Evolutionary conservation across 2,113 vertebrate species (phyloP).

Genomic region (Eulemur rufifrons): DNA sequence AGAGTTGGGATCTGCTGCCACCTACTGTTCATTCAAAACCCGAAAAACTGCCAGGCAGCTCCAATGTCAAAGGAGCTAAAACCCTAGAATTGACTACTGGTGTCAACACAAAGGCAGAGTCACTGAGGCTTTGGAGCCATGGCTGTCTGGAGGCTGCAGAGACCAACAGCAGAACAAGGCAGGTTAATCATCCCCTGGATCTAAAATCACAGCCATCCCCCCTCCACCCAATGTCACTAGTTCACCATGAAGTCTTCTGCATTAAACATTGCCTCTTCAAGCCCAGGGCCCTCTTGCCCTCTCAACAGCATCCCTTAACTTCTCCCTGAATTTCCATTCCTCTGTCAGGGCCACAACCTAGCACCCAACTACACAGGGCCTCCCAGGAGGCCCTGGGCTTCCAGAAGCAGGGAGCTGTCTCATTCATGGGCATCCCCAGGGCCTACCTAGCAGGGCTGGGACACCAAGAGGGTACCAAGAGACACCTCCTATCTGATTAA

Average conservation of each 20-base stretch:
- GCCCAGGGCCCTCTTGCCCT: neutral
- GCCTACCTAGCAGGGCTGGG: neutral
- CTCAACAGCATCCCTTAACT: neutral
- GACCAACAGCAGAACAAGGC: neutral
- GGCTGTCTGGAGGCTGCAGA: neutral
- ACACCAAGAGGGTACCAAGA: neutral
- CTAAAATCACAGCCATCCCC: neutral
- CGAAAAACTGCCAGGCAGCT: accelerated
- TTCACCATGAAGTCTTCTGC: neutral
- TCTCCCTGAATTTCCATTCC: neutral
- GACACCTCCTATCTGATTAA: neutral
- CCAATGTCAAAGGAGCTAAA: neutral
- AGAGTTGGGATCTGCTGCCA: slow-evolving; percentile 68
- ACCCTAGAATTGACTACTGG: neutral
- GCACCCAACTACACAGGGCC: neutral
- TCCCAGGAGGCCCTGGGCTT: neutral
- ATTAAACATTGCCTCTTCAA: neutral
- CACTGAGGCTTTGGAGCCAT: neutral
- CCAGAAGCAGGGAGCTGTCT: neutral
- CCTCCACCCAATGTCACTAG: neutral
- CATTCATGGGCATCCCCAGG: neutral
- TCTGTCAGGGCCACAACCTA: neutral
- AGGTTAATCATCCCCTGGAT: neutral
- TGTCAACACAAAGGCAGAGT: neutral
- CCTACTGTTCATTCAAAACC: slow-evolving; percentile 53